These are phyloP conservation scores for Mamestra brassicae DNA, from an alignment of 2,888 invertebrate species.

Conservation along the genomic window DNA sequence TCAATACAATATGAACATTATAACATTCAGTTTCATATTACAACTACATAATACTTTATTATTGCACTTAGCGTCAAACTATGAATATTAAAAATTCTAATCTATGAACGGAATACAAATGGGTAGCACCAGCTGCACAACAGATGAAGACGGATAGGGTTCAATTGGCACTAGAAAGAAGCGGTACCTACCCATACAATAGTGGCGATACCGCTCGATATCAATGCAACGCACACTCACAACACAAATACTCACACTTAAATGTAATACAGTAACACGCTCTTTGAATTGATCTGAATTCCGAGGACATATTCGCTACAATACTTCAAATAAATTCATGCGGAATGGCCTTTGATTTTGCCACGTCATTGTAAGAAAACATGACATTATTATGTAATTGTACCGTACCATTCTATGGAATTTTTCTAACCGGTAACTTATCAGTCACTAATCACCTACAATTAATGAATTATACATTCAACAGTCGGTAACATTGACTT, in stretches of 20 bases:
- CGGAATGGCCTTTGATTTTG: slow-evolving; percentile 16
- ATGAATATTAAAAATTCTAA: slow-evolving; percentile 23
- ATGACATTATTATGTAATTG: slow-evolving; percentile 9
- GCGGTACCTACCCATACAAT: slow-evolving; percentile 39
- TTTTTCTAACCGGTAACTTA: slow-evolving; percentile 22
- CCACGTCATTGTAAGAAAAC: slow-evolving; percentile 35
- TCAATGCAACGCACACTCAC: slow-evolving; percentile 28
- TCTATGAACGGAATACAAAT: slow-evolving; percentile 16
- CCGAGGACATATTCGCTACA: slow-evolving; percentile 34
- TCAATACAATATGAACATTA: not conserved
- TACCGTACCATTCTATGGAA: slow-evolving; percentile 10
- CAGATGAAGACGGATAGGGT: slow-evolving; percentile 40
- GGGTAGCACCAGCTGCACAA: slow-evolving; percentile 29
- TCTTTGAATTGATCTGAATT: slow-evolving; percentile 56
- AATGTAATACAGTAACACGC: slow-evolving; percentile 16
- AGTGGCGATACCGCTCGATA: slow-evolving; percentile 22
- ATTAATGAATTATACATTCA: slow-evolving; percentile 39
- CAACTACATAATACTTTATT: not conserved
- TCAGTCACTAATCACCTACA: slow-evolving; percentile 36
- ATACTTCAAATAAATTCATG: slow-evolving; percentile 40
- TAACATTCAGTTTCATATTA: slow-evolving; percentile 7
- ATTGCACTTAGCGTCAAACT: slow-evolving; percentile 3
- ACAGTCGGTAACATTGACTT: slow-evolving; percentile 39
- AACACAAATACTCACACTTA: slow-evolving; percentile 13
- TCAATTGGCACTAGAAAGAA: slow-evolving; percentile 58